Conservation (phyloP, 2,888 invertebrate genomes). For the Acanthococcus lagerstroemiae region DNA sequence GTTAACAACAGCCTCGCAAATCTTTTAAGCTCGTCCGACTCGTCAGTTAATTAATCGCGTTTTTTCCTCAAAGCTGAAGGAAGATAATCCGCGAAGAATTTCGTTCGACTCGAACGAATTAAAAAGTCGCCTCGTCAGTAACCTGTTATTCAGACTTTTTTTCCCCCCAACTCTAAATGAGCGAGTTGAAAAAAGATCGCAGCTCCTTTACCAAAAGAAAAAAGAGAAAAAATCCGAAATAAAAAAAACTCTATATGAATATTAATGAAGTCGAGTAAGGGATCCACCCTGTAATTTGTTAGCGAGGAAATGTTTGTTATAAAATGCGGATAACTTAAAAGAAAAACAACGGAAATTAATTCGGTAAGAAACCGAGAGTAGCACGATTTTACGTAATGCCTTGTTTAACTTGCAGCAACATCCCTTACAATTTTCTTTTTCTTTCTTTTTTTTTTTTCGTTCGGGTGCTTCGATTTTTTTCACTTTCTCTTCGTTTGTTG, state of each 20-base stretch:
- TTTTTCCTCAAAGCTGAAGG: neutral
- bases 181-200: neutral
- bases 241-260: slow-evolving; percentile 29
- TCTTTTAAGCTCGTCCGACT: neutral
- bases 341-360: slow-evolving; percentile 31
- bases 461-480: neutral
- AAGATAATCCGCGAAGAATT: neutral
- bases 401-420: slow-evolving; percentile 28
- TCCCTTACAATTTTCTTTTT: slow-evolving; percentile 21
- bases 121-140: neutral
- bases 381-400: slow-evolving; percentile 25
- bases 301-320: slow-evolving; percentile 21
- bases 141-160: neutral
- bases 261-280: slow-evolving; percentile 27
- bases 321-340: slow-evolving; percentile 26
- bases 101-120: neutral
- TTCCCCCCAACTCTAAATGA: no score
- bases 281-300: slow-evolving; percentile 30
- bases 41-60: neutral
- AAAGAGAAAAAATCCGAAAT: neutral
- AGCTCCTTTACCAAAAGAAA: neutral
- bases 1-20: neutral
- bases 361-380: slow-evolving; percentile 26
- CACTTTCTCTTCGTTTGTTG: neutral
- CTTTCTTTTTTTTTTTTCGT: neutral